Evolutionary conservation across 2,113 vertebrate genomes (phyloP), one percentile per base, ranked within the genome.

Genomic region (Paratilapia polleni): DNA sequence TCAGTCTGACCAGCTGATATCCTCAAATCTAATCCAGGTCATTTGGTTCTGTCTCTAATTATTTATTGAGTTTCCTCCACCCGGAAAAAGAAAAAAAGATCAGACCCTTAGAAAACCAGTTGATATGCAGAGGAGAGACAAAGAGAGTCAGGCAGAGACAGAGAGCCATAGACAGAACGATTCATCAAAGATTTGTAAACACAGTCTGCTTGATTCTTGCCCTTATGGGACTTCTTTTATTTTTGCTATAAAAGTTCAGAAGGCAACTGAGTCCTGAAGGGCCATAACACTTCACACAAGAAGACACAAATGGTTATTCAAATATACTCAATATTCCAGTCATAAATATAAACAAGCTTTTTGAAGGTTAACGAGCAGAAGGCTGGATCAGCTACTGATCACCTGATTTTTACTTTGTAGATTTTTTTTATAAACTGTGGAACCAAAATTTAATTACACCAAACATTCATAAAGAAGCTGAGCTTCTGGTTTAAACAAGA

Each of bases 41-140:
- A 91, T 92, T 93, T 81, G 49, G 81, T 78, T 81, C 59, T 19
- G 64, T 83, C 83, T 88, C 79, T 94, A 92, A 94, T 94, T 93
- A 90, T 91, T 93, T 94, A 94, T 94, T 80, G 90, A 92, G 81
- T 86, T 93, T 86, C 26, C 75, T 79, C 63, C 56, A 66, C 52
- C 24, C 36, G 52, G 75, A 64, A 74, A 80, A 66, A 0, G 22
- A 61, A 70, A 70, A 36, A 66, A 49, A 78, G 62, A 82, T 58
- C 60, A 78, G 68, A 87, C 75, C 57, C 57, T 58, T n/a, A 77
- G 78, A 86, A 87, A 83, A 86, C 8, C 34, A 43, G 88, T 85
- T 92, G 82, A 90, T 85, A 86, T 80, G 85, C 66, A 91, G 62
- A 81, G 26, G 34, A 60, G 81, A 84, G 75, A 89, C 77, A 85